phyloP scores from a whole-genome alignment of 2,797 vertebrate species.

The Pseudomugil tenellus region DNA sequence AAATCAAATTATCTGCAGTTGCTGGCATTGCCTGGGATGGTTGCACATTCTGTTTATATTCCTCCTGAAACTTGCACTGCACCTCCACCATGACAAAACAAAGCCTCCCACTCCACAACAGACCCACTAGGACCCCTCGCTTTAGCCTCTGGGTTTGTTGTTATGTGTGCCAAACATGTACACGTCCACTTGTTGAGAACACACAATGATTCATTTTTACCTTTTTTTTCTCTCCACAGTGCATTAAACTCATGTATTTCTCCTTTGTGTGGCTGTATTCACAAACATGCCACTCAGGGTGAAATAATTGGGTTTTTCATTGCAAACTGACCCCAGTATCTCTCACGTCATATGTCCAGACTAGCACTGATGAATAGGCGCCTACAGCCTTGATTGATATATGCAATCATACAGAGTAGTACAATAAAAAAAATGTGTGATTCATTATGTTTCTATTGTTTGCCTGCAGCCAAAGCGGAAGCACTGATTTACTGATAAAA shows the following conservation, averaged over 20 bases:
- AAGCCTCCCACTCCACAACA: constrained; percentile 71
- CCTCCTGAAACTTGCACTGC: constrained; percentile 48
- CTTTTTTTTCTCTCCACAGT: constrained; percentile 23
- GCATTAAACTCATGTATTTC: constrained; percentile 47
- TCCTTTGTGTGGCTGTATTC: constrained; percentile 54
- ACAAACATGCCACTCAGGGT: constrained; percentile 61
- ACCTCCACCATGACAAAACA: constrained; percentile 71
- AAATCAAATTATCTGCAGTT: constrained; percentile 50
- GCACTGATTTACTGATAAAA: constrained; percentile 10
- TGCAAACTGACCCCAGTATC: constrained; percentile 60
- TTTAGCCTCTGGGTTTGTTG: constrained; percentile 64
- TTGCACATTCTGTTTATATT: constrained; percentile 56
- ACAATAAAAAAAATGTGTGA: constrained; percentile 28
- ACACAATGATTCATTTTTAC: constrained; percentile 64
- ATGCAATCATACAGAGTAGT: constrained; percentile 32
- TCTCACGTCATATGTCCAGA: constrained; percentile 53
- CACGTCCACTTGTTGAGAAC: constrained; percentile 51
- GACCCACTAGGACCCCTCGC: constrained; percentile 56
- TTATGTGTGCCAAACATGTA: constrained; percentile 59
- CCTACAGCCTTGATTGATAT: constrained; percentile 47
- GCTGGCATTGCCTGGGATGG: constrained; percentile 36
- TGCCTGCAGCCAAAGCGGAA: constrained; percentile 1
- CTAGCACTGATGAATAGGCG: constrained; percentile 52
- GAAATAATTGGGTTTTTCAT: constrained; percentile 64
- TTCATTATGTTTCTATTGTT: constrained; percentile 31